A percentile compares a stretch with the other conserved stretches of the same genome.
These are phyloP conservation scores for Patella depressa DNA, from an alignment of 2,888 invertebrate species.

Conservation along the genomic window DNA sequence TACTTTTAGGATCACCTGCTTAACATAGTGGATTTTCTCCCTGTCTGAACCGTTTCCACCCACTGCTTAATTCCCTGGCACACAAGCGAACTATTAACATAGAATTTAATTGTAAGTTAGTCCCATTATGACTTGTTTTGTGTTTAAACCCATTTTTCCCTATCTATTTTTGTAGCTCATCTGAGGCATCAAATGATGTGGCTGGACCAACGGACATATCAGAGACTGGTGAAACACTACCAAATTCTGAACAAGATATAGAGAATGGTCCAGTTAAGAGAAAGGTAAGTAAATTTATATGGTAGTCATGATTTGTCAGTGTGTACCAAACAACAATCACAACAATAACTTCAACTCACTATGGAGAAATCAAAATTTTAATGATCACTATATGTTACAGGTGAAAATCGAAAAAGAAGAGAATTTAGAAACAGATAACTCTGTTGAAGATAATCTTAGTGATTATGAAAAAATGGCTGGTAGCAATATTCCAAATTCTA, in stretches of 20 bases:
- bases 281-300: background rate
- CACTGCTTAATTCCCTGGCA: no score
- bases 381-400: no score
- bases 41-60: no score
- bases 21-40: no score
- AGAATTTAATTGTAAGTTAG: no score
- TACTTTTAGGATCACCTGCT: no score
- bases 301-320: background rate
- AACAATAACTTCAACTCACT: no score
- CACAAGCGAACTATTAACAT: no score
- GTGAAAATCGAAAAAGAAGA: slow-evolving; percentile 18
- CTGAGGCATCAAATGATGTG: slow-evolving; percentile 19
- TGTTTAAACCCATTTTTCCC: background rate
- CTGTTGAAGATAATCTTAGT: slow-evolving; percentile 22
- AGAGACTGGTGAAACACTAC: slow-evolving; percentile 32
- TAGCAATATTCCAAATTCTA: slow-evolving; percentile 28
- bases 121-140: no score
- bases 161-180: background rate
- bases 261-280: slow-evolving; percentile 25
- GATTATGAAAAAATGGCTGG: slow-evolving; percentile 24
- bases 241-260: slow-evolving; percentile 26
- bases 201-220: slow-evolving; percentile 26
- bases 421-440: background rate
- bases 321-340: no score
- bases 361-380: no score